Evolutionary conservation across 1,140 invertebrate species (phyloP).

Genomic region (Drosophila pseudoananassae): DNA sequence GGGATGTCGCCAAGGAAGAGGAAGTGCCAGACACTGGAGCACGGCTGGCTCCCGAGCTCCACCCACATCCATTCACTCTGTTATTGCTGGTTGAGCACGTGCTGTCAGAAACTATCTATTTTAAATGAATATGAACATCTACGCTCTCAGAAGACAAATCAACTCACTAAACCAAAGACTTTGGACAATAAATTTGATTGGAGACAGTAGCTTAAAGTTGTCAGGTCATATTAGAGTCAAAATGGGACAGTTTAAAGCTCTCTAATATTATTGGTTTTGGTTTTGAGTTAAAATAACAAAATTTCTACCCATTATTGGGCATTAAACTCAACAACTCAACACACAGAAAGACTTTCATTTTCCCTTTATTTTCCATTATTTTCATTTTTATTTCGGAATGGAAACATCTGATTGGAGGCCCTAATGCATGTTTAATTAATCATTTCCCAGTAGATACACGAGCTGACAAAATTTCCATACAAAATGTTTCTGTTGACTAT

Average conservation of each 20-base stretch:
- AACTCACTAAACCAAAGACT: neutral
- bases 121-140: slow-evolving; percentile 43
- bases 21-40: slow-evolving; percentile 53
- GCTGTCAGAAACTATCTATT: slow-evolving; percentile 44
- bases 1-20: slow-evolving; percentile 52
- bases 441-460: slow-evolving; percentile 14
- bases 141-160: slow-evolving; percentile 21
- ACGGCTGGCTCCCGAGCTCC: slow-evolving; percentile 7
- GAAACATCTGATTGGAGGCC: neutral
- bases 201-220: neutral
- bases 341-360: neutral
- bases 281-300: neutral
- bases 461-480: slow-evolving; percentile 28
- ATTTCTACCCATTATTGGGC: neutral
- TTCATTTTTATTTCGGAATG: neutral
- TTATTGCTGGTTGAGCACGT: slow-evolving; percentile 44
- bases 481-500: slow-evolving; percentile 17
- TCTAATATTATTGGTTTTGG: neutral
- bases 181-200: slow-evolving; percentile 8
- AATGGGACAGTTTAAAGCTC: neutral
- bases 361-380: neutral
- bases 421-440: slow-evolving; percentile 3
- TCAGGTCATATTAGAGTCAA: neutral
- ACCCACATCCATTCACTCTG: slow-evolving; percentile 15
- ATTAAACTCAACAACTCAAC: too few species aligned